A percentile compares a stretch with the other conserved stretches of the same genome.
phyloP scores from a whole-genome alignment of 2,888 invertebrate genomes.

The Hedychridium roseum region DNA sequence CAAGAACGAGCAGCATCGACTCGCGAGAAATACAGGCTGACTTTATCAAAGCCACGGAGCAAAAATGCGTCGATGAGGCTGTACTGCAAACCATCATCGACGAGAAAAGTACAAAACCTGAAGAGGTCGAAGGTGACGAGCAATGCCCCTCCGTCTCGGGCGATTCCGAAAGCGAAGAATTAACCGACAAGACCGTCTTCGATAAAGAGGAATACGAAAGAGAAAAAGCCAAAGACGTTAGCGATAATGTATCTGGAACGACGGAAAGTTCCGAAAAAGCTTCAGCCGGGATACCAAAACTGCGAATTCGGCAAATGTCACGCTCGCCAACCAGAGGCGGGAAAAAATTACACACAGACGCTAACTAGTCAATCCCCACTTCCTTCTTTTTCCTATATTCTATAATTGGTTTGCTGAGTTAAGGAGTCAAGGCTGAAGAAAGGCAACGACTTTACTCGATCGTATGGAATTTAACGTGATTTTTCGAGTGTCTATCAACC shows the following conservation, averaged over 20 bases:
- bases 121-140: too few relatives aligned
- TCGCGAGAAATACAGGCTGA: conserved; percentile 32
- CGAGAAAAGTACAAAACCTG: too few relatives aligned
- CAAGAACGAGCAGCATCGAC: conserved; percentile 47
- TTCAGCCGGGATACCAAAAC: conserved; percentile 11
- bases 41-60: too few relatives aligned
- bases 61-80: too few relatives aligned
- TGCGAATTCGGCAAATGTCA: conserved; percentile 39
- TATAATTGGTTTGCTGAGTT: too few relatives aligned
- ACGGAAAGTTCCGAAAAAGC: conserved; percentile 16
- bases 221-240: not conserved
- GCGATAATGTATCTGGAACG: conserved; percentile 7
- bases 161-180: conserved; percentile 2
- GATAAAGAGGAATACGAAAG: conserved; percentile 3
- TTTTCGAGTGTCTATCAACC: too few relatives aligned
- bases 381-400: not conserved
- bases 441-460: too few relatives aligned
- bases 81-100: too few relatives aligned
- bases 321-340: conserved; percentile 34
- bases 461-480: too few relatives aligned
- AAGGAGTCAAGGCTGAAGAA: too few relatives aligned
- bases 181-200: conserved; percentile 2
- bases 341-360: conserved; percentile 26
- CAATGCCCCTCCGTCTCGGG: too few relatives aligned
- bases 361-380: conserved; percentile 14